Conservation (phyloP, 2,797 vertebrate genomes). For the Schizopygopsis malacanthus region DNA sequence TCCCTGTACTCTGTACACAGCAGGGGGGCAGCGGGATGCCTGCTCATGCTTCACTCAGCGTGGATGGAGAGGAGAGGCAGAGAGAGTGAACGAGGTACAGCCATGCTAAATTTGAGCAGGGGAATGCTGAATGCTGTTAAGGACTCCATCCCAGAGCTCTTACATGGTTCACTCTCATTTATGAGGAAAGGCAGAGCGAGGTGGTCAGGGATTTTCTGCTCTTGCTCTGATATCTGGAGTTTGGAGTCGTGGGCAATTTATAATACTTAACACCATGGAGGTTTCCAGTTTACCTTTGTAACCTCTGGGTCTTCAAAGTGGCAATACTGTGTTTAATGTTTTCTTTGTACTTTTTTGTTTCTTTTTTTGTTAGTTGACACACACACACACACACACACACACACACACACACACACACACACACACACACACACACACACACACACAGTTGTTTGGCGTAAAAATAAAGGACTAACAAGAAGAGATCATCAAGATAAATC, state of each 20-base stretch:
- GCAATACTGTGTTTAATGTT: neutral
- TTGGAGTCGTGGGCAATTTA: slow-evolving; percentile 38
- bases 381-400: neutral
- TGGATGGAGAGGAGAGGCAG: slow-evolving; percentile 7
- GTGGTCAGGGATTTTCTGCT: slow-evolving; percentile 26
- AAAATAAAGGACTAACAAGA: slow-evolving; percentile 27
- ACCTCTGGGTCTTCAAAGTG: slow-evolving; percentile 13
- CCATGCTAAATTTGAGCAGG: slow-evolving; percentile 56
- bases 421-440: neutral
- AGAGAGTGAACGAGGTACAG: slow-evolving; percentile 38
- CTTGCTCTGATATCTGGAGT: slow-evolving; percentile 40
- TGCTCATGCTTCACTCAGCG: slow-evolving; percentile 44
- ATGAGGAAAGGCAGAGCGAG: slow-evolving; percentile 42
- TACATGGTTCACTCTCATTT: slow-evolving; percentile 54
- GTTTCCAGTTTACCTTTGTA: slow-evolving; percentile 46
- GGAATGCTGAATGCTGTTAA: slow-evolving; percentile 58
- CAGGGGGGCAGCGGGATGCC: slow-evolving; percentile 40
- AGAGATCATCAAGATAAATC: slow-evolving; percentile 22
- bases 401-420: neutral
- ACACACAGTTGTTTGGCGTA: slow-evolving; percentile 6
- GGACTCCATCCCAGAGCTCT: slow-evolving; percentile 42
- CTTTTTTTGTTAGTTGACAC: slow-evolving; percentile 40
- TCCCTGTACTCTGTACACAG: slow-evolving; percentile 34
- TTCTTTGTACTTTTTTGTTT: neutral
- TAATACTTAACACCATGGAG: slow-evolving; percentile 47